A percentile compares a stretch with the other conserved stretches of the same genome.
Evolutionary conservation across 1,140 invertebrate genomes (phyloP).

Genomic region (Zaprionus camerounensis): DNA sequence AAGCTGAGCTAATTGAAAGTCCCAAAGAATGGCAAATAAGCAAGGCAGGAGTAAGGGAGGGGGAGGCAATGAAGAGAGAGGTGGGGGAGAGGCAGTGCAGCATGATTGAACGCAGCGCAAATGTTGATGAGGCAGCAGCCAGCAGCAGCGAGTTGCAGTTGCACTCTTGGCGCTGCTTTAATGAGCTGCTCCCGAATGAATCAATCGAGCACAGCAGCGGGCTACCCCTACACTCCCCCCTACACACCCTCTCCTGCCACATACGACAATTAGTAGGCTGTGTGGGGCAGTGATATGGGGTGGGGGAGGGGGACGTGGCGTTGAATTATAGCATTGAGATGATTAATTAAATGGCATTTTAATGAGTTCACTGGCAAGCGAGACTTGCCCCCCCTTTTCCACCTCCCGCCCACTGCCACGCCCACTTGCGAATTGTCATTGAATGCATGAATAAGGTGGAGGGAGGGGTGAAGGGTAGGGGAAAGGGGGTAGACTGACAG

Average conservation of each 20-base stretch:
- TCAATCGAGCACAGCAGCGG: slow-evolving; percentile 52
- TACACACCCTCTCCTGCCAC: background rate
- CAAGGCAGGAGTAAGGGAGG: background rate
- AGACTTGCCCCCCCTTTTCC: background rate
- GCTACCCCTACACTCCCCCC: background rate
- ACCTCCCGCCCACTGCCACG: background rate
- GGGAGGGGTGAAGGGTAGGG: slow-evolving; percentile 9
- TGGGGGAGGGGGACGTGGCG: slow-evolving; percentile 31
- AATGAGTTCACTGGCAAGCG: slow-evolving; percentile 71
- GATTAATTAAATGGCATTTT: slow-evolving; percentile 82
- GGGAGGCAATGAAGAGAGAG: background rate
- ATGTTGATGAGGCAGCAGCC: slow-evolving; percentile 16
- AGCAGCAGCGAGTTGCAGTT: slow-evolving; percentile 8
- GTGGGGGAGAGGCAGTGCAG: background rate
- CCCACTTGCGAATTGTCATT: slow-evolving; percentile 50
- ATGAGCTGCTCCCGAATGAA: slow-evolving; percentile 60
- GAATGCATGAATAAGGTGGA: slow-evolving; percentile 67
- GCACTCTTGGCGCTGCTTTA: slow-evolving; percentile 47
- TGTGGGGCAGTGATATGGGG: background rate
- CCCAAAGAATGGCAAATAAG: background rate
- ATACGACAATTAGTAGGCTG: slow-evolving; percentile 47
- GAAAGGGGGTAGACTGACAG: slow-evolving; percentile 20
- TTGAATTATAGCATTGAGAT: slow-evolving; percentile 77
- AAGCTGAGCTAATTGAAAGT: slow-evolving; percentile 49
- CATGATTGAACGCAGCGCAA: slow-evolving; percentile 34